phyloP scores from a whole-genome alignment of 1,140 invertebrate species.

The Drosophila sturtevanti region DNA sequence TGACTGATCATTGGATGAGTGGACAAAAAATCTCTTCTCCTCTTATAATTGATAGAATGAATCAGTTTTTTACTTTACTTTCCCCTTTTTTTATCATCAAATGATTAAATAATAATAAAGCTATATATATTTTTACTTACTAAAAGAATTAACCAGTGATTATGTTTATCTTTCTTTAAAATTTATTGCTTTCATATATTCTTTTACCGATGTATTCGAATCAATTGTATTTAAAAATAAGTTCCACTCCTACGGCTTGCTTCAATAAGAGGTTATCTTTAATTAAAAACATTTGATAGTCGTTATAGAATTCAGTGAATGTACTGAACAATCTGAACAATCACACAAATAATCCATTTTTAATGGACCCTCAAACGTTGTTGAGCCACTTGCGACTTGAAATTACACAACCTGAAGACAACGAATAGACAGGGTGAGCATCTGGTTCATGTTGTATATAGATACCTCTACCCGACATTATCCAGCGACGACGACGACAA shows the following conservation, averaged over 20 bases:
- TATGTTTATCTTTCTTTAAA: too few species aligned
- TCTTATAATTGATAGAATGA: too few species aligned
- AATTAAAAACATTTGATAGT: slow-evolving; percentile 1
- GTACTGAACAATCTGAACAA: slow-evolving; percentile 32
- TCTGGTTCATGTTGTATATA: slow-evolving; percentile 1
- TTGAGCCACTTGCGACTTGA: slow-evolving; percentile 51
- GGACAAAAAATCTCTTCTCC: too few species aligned
- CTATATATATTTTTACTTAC: too few species aligned
- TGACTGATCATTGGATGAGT: too few species aligned
- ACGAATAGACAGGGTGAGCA: slow-evolving; percentile 16
- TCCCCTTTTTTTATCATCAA: too few species aligned
- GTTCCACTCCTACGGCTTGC: background rate
- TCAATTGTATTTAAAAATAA: too few species aligned
- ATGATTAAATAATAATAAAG: too few species aligned
- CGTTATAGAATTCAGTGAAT: background rate
- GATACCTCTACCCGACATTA: slow-evolving; percentile 1
- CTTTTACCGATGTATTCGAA: too few species aligned
- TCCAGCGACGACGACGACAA: slow-evolving; percentile 18
- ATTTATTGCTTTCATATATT: too few species aligned
- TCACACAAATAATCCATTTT: slow-evolving; percentile 60
- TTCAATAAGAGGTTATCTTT: background rate
- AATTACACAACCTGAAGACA: slow-evolving; percentile 52
- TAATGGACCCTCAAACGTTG: slow-evolving; percentile 61
- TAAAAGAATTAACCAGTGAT: too few species aligned
- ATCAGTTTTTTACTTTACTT: too few species aligned